phyloP scores from a whole-genome alignment of 2,797 vertebrate genomes.

The Sebastes ruberrimus region DNA sequence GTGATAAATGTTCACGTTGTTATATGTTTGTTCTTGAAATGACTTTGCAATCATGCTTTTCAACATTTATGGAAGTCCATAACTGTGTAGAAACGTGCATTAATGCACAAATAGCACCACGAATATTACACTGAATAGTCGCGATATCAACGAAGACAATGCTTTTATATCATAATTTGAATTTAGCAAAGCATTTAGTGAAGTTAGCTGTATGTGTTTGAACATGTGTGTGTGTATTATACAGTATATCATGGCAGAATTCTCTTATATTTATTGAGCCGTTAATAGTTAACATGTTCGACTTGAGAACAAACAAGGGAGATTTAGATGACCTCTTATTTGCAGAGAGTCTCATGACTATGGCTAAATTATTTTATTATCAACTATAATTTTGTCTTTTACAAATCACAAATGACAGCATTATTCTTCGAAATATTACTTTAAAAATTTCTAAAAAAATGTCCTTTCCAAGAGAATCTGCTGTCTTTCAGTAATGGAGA shows the following conservation, averaged over 20 bases:
- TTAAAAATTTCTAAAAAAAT: background rate
- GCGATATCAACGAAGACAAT: background rate
- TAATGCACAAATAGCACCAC: background rate
- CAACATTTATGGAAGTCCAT: background rate
- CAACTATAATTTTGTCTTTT: background rate
- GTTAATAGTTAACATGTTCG: constrained; percentile 60
- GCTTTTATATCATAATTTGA: background rate
- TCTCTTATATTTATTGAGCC: constrained; percentile 18
- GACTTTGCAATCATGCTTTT: background rate
- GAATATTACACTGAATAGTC: background rate
- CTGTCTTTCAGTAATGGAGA: constrained; percentile 65
- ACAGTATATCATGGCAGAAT: background rate
- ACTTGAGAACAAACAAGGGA: constrained; percentile 35
- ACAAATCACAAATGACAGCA: background rate
- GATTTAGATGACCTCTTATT: constrained; percentile 12
- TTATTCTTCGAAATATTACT: rapidly evolving
- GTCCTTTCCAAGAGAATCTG: background rate
- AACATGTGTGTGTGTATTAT: background rate
- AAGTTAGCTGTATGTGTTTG: background rate
- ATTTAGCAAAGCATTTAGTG: background rate
- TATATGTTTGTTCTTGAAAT: background rate
- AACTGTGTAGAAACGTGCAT: background rate
- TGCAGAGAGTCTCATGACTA: background rate
- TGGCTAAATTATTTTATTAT: background rate
- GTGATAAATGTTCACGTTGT: constrained; percentile 2